These are phyloP conservation scores for Protomyctophum bolini DNA, from an alignment of 2,113 vertebrate genomes.

Conservation along the genomic window DNA sequence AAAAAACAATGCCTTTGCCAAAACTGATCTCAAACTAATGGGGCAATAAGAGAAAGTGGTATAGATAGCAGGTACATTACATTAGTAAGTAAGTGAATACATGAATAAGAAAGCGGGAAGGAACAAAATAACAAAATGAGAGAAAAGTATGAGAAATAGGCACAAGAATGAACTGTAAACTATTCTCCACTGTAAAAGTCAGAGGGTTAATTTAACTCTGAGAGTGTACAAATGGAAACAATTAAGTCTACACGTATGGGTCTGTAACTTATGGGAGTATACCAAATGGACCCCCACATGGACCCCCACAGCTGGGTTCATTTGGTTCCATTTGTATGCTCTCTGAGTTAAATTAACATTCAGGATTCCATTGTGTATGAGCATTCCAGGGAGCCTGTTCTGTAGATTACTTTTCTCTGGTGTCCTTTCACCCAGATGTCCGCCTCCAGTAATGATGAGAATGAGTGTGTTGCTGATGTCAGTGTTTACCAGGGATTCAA, in stretches of 20 bases:
- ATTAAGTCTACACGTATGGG: too few relatives aligned
- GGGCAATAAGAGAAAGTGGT: not conserved
- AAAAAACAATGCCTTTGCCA: too few relatives aligned
- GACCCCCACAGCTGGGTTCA: too few relatives aligned
- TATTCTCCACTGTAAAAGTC: too few relatives aligned
- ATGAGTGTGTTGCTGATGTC: conserved; percentile 8
- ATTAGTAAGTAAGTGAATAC: not conserved
- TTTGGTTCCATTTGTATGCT: too few relatives aligned
- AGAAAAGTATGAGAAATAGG: not conserved
- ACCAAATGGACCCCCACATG: too few relatives aligned
- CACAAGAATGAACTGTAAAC: too few relatives aligned
- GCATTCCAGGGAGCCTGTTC: not conserved
- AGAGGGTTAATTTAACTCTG: too few relatives aligned
- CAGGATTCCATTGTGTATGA: not conserved
- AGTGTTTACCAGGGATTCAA: conserved; percentile 8
- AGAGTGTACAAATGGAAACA: too few relatives aligned
- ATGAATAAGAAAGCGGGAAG: not conserved
- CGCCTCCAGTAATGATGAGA: conserved; percentile 21
- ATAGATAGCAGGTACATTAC: not conserved
- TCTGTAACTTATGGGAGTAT: too few relatives aligned
- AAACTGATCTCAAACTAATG: not conserved
- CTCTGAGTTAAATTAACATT: not conserved
- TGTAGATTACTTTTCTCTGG: not conserved
- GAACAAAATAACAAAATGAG: not conserved
- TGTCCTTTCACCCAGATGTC: conserved; percentile 72